These are phyloP conservation scores for Dolichopus griseipennis DNA, from an alignment of 2,888 invertebrate species.

Conservation along the genomic window DNA sequence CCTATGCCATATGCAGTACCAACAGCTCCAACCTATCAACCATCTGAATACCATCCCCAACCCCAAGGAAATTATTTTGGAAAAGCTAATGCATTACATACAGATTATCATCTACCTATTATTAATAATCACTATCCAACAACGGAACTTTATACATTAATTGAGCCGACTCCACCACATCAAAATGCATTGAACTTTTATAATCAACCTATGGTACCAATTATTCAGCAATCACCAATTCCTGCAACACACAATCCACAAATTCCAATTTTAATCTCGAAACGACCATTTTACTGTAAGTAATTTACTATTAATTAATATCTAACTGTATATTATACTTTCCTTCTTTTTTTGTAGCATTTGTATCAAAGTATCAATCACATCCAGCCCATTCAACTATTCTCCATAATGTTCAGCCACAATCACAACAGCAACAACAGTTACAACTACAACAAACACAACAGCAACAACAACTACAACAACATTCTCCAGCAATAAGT, in stretches of 20 bases:
- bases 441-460: constrained; percentile 26
- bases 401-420: too few relatives aligned
- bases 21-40: constrained; percentile 21
- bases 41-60: neutral
- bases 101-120: neutral
- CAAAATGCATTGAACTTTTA: neutral
- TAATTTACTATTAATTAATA: neutral
- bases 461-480: constrained; percentile 31
- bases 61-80: neutral
- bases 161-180: neutral
- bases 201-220: neutral
- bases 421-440: too few relatives aligned
- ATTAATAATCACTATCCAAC: neutral
- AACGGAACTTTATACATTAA: neutral
- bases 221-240: neutral
- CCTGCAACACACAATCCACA: constrained; percentile 19
- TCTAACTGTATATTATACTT: too few relatives aligned
- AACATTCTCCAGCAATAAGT: constrained; percentile 34
- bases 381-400: constrained; percentile 13
- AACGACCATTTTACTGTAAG: neutral
- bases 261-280: constrained; percentile 21
- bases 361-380: constrained; percentile 16
- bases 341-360: neutral
- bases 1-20: constrained; percentile 48
- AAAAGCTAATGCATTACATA: neutral